Evolutionary conservation across 2,113 vertebrate species (phyloP), one percentile per base, ranked within the genome.

Genomic region (Loxodonta africana): DNA sequence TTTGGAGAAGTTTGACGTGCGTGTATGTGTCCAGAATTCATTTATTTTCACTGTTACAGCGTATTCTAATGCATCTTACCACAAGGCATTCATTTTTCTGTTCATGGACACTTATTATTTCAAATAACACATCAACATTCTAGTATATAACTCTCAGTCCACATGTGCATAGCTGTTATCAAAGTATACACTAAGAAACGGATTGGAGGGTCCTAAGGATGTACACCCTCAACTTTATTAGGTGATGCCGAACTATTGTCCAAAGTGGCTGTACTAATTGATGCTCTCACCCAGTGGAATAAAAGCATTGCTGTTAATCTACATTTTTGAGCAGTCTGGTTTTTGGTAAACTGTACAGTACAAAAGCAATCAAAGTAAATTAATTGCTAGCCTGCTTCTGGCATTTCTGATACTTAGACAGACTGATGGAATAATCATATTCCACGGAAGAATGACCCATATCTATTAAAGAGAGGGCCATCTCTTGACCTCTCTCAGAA

Each of bases 41-140:
- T 48, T 90, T 87, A 89, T 65, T 95, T 91, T 92, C 44, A 95
- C 67, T 86, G 62, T n/a, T 51, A 83, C 91, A 62, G 33, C 28
- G 77, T 88, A 91, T 28, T 62, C 41, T 88, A 94, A 88, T 25
- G 21, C 20, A 41, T 69, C 57, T 60, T 63, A 85, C n/a, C 33
- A 93, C 62, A 85, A 69, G 18, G 87, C 65, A 96, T 18, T 3
- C 28, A 67, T 57, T 82, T 88, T 94, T 88, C 81, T 78, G 8
- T 81, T 28, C 18, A 46, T 53, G 30, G 18, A 80, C 17, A 81
- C 28, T 96, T 74, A 48, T 44, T 83, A 94, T 91, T 94, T 51
- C 26, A 89, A 93, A 91, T 37, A 92, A 86, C 62, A 81, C 12
- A 33, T 44, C 37, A 90, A 80, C 3, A 80, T 83, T 87, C 12